Evolutionary conservation across 2,888 invertebrate genomes (phyloP), one percentile per base, ranked within the genome.

Genomic region (Pseudococcus longispinus): DNA sequence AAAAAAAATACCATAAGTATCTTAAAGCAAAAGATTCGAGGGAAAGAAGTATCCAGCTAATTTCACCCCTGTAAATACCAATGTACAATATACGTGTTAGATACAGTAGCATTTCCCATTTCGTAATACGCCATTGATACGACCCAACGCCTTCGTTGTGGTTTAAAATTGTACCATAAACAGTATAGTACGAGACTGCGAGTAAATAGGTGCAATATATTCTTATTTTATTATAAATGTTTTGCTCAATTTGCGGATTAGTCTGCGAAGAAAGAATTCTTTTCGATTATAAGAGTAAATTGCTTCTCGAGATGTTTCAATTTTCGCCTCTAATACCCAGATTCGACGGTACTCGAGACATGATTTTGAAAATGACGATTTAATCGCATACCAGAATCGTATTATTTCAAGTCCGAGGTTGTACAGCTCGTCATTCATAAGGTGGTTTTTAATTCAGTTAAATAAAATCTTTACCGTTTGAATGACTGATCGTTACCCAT

Each of bases 401-500:
- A 46, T 2, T 46, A 46, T 55, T 20, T 55, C n/a, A 37, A 37
- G 6, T 51, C n/a, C n/a, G 51, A 15, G 13, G 51, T 51, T 13
- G 51, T n/a, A 37, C 37, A 37, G 37, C 37, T 51, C 51, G 51
- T 65, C 65, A 26, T 65, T 65, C 26, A 65, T 26, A 26, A 65
- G 26, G 11, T 23, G 0, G 32, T 32, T 74, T n/a, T 23, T 37
- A 32, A 74, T 37, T 29, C 26, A 74, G 74, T 74, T 8, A 74
- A 37, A 74, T 74, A 37, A 74, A 74, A 74, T 74, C 74, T 32
- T 37, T 5, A n/a, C 74, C 32, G 51, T 74, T 74, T 74, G 8
- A 74, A 74, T 74, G 74, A 74, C 32, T 32, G 74, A 74, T 74
- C 74, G 26, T 74, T 74, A 74, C 74, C 74, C 32, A n/a, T 74